Evolutionary conservation across 92 coral and sea anemone genomes (phyloP), one percentile per base, ranked within the genome.

Genomic region (Palythoa grandis): DNA sequence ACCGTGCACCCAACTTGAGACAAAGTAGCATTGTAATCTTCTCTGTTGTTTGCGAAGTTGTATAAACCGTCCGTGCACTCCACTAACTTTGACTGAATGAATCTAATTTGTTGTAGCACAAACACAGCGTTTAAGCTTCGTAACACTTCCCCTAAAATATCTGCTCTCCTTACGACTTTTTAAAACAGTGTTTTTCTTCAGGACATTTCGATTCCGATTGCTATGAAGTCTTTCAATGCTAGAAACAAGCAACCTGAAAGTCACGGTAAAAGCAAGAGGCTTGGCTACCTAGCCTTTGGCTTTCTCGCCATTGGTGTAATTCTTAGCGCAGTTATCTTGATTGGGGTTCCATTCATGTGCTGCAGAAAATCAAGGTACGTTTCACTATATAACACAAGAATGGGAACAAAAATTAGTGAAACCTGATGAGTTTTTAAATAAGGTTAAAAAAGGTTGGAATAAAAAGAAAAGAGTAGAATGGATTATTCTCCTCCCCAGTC

Each of bases 261-360:
- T 2, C 40, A 25, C 13, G 22, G 43, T 9, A 5, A 65, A 80
- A 6, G 24, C 14, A 48, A 23, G 43, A 53, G 48, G 16, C 74
- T 2, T 4, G 60, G 60, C 23, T 63, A 48, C 23, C 57, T 80
- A 35, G 23, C 74, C 7, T 66, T 80, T 48, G 63, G 85, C 14
- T 80, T 80, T 48, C 71, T 80, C 75, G 60, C 73, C 22, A 12
- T 80, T n/a, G 85, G 85, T 43, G 74, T 47, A 24, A 48, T 80
- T 63, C 48, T 80, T 0, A 47, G 74, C 47, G 60, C 85, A 43
- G 63, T 80, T 2, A 80, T 67, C 53, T 38, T 80, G 15, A 40
- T 80, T 14, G 85, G 47, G 10, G 58, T 80, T 14, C 60, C 85
- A 47, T 23, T 80, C 7, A 80, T 80, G 74, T 80, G 85, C 74